phyloP scores from a whole-genome alignment of 2,888 invertebrate species.

The Xylocampa areola region DNA sequence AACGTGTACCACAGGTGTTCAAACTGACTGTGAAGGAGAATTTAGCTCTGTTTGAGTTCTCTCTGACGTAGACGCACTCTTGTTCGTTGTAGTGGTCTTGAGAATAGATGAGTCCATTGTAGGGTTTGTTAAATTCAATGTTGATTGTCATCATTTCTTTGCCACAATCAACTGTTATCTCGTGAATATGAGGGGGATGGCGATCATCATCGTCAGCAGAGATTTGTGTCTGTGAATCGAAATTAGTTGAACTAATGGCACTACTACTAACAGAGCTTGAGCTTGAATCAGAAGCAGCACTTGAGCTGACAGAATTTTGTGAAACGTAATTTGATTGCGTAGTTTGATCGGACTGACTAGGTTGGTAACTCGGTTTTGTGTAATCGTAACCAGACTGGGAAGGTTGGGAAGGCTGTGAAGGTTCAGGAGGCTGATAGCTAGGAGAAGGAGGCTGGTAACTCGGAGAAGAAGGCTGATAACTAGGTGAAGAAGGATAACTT shows the following conservation, averaged over 20 bases:
- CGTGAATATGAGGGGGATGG: slow-evolving; percentile 94
- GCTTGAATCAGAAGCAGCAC: slow-evolving; percentile 25
- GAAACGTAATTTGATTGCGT: slow-evolving; percentile 44
- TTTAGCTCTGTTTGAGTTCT: slow-evolving; percentile 92
- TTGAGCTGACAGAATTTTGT: slow-evolving; percentile 14
- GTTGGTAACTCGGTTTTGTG: slow-evolving; percentile 54
- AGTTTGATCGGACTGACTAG: slow-evolving; percentile 53
- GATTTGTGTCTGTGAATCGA: slow-evolving; percentile 51
- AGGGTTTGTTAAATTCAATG: slow-evolving; percentile 93
- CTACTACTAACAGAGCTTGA: slow-evolving; percentile 32
- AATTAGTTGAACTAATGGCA: slow-evolving; percentile 16
- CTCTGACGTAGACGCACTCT: slow-evolving; percentile 93
- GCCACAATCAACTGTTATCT: slow-evolving; percentile 93
- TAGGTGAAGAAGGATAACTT: slow-evolving; percentile 45
- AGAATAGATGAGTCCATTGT: slow-evolving; percentile 94
- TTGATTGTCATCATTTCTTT: slow-evolving; percentile 95
- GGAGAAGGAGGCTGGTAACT: slow-evolving; percentile 54
- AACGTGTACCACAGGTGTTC: slow-evolving; percentile 94
- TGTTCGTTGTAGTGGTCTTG: slow-evolving; percentile 92
- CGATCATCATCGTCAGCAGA: slow-evolving; percentile 90
- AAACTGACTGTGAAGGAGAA: slow-evolving; percentile 93
- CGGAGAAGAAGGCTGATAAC: slow-evolving; percentile 51
- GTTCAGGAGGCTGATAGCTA: slow-evolving; percentile 63
- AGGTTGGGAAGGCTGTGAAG: slow-evolving; percentile 62
- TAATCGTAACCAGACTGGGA: slow-evolving; percentile 60